Conservation (phyloP, 2,888 invertebrate genomes). For the Lasioglossum calceatum region DNA sequence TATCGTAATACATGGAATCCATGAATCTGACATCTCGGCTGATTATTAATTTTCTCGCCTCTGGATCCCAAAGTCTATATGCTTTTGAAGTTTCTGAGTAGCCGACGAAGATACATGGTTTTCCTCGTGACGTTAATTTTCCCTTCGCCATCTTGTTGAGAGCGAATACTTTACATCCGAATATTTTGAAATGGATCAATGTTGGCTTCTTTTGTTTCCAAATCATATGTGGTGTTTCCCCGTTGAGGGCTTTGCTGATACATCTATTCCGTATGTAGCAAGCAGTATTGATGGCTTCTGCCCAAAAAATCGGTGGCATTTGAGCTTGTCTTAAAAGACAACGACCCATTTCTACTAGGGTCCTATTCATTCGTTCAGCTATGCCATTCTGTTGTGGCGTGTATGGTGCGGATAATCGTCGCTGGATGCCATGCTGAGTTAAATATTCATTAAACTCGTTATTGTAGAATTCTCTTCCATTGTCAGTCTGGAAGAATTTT, state of each 20-base stretch:
- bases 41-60: background rate
- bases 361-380: background rate
- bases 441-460: background rate
- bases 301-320: background rate
- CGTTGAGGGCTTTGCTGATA: background rate
- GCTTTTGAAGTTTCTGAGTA: background rate
- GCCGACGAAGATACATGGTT: too few species aligned
- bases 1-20: background rate
- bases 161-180: background rate
- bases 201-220: background rate
- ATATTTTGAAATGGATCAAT: background rate
- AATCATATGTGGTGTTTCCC: background rate
- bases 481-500: background rate
- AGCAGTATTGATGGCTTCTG: background rate
- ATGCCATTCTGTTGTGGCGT: background rate
- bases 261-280: background rate
- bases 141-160: background rate
- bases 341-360: background rate
- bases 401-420: background rate
- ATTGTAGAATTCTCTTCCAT: background rate
- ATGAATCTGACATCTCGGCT: slow-evolving; percentile 22
- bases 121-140: too few species aligned
- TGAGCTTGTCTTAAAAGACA: background rate
- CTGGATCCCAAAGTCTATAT: background rate
- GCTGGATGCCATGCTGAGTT: background rate